A percentile compares a stretch with the other conserved stretches of the same genome.
These are phyloP conservation scores for Drosophila equinoxialis DNA, from an alignment of 1,140 invertebrate genomes.

Conservation along the genomic window DNA sequence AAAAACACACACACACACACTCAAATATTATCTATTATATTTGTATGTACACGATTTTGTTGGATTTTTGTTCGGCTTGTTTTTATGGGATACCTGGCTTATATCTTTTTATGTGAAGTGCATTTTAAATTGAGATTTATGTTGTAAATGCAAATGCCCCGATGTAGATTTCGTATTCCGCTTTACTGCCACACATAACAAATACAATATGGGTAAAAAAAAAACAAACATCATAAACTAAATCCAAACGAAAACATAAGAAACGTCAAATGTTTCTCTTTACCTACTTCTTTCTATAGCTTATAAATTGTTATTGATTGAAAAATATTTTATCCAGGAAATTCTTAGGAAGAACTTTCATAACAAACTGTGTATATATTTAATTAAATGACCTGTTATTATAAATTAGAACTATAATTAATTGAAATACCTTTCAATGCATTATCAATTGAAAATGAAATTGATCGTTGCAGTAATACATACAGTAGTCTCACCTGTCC, in stretches of 20 bases:
- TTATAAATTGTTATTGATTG: too few relatives aligned
- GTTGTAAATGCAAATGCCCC: conserved; percentile 35
- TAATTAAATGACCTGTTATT: neutral
- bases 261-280: too few relatives aligned
- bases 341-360: too few relatives aligned
- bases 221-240: too few relatives aligned
- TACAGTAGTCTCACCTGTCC: neutral
- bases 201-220: too few relatives aligned
- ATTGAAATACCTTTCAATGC: conserved; percentile 4
- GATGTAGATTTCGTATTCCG: neutral
- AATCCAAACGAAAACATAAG: too few relatives aligned
- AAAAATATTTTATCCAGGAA: too few relatives aligned
- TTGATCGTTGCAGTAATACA: conserved; percentile 7
- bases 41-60: neutral
- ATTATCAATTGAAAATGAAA: conserved; percentile 31
- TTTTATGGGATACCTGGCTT: conserved; percentile 39
- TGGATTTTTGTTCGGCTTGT: conserved; percentile 16
- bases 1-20: neutral
- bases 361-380: neutral
- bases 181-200: neutral
- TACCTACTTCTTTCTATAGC: too few relatives aligned
- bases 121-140: conserved; percentile 76
- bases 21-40: conserved; percentile 5
- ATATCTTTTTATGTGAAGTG: conserved; percentile 44
- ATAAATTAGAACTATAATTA: too few relatives aligned